Conservation (phyloP, 2,888 invertebrate species). For the Cephus runcator region DNA sequence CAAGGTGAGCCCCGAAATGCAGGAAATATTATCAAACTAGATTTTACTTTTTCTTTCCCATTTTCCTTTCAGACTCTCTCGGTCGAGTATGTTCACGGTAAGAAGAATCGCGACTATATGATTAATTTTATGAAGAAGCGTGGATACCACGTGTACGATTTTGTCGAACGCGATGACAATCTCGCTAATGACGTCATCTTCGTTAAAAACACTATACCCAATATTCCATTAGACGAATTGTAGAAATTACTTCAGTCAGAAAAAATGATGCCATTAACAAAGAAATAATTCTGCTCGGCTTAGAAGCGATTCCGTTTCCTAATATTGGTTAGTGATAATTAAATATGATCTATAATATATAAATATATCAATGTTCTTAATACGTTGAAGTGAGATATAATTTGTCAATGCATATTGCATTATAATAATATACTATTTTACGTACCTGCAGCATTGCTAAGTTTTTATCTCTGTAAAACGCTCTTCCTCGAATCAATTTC, state of each 20-base stretch:
- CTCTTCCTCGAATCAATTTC: not conserved
- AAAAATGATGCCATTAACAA: not conserved
- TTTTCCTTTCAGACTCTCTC: slow-evolving; percentile 57
- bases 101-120: slow-evolving; percentile 58
- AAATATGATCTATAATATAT: too few species aligned
- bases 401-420: not conserved
- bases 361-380: too few species aligned
- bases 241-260: not conserved
- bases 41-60: not conserved
- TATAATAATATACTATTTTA: not conserved
- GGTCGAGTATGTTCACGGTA: slow-evolving; percentile 66
- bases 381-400: not conserved
- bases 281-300: too few species aligned
- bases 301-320: too few species aligned
- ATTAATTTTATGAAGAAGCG: slow-evolving; percentile 59
- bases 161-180: slow-evolving; percentile 62
- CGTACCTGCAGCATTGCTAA: not conserved
- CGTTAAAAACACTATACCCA: slow-evolving; percentile 50
- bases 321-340: too few species aligned
- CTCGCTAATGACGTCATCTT: slow-evolving; percentile 68
- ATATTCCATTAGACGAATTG: not conserved
- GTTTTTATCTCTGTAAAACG: not conserved
- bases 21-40: not conserved
- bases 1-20: slow-evolving; percentile 40
- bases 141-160: slow-evolving; percentile 62